Conservation (phyloP, 1,140 invertebrate genomes). For the Drosophila ercepeae region DNA sequence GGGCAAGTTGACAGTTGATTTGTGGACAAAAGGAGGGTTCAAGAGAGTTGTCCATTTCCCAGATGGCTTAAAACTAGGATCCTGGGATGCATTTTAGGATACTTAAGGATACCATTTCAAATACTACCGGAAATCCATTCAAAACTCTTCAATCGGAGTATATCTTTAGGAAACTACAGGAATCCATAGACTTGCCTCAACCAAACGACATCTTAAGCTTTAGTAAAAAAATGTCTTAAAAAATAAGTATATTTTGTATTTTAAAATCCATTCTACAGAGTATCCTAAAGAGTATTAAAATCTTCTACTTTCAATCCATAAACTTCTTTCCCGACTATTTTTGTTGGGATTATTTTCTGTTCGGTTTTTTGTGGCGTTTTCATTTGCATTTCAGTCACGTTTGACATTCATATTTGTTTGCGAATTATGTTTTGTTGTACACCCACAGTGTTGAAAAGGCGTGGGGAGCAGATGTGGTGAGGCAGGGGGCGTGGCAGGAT, state of each 20-base stretch:
- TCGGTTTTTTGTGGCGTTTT: conserved; percentile 17
- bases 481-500: background rate
- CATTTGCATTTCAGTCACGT: conserved; percentile 74
- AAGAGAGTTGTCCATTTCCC: background rate
- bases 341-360: conserved; percentile 19
- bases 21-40: background rate
- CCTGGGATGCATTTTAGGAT: too few relatives aligned
- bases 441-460: conserved; percentile 12
- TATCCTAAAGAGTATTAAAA: background rate
- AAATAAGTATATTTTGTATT: too few relatives aligned
- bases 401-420: conserved; percentile 76
- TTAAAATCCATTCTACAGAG: too few relatives aligned
- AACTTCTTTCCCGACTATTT: background rate
- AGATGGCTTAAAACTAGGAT: conserved; percentile 6
- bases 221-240: too few relatives aligned
- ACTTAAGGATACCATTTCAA: too few relatives aligned
- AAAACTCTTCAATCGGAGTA: too few relatives aligned
- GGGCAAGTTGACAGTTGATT: background rate
- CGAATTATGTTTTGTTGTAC: conserved; percentile 62
- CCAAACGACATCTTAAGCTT: too few relatives aligned
- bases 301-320: background rate
- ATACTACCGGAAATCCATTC: background rate
- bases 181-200: too few relatives aligned
- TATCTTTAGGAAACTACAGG: too few relatives aligned
- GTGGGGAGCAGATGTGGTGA: conserved; percentile 10